A percentile compares a stretch with the other conserved stretches of the same genome.
phyloP scores from a whole-genome alignment of 2,113 vertebrate genomes.

The Mirounga angustirostris region DNA sequence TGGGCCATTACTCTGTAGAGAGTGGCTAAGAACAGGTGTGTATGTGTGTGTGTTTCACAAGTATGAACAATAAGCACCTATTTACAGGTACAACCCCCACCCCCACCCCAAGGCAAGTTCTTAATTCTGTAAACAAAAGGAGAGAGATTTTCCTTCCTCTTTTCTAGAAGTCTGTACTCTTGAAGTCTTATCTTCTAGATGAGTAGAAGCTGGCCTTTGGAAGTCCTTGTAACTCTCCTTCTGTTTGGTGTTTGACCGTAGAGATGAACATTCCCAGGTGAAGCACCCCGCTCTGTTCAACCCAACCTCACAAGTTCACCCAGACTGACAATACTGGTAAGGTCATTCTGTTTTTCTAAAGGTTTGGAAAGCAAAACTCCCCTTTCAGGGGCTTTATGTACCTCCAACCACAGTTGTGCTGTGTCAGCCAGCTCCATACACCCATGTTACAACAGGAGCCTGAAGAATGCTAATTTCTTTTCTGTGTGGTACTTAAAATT shows the following conservation, averaged over 20 bases:
- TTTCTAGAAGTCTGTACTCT: not conserved
- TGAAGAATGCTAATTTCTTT: constrained; percentile 78
- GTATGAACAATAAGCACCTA: constrained; percentile 38
- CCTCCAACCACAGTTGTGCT: not conserved
- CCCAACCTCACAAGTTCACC: not conserved
- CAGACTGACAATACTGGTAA: not conserved
- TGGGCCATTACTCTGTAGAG: constrained; percentile 20
- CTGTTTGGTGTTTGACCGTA: not conserved
- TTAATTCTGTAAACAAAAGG: constrained; percentile 43
- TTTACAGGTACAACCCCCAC: constrained; percentile 43
- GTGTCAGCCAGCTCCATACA: not conserved
- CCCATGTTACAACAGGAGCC: not conserved
- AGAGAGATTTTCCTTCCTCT: not conserved
- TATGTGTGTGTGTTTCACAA: not conserved
- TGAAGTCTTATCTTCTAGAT: not conserved
- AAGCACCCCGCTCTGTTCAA: not conserved
- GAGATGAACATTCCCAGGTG: not conserved
- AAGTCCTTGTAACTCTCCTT: not conserved
- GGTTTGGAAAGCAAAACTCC: constrained; percentile 27
- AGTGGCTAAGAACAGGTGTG: constrained; percentile 47
- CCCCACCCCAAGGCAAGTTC: not conserved
- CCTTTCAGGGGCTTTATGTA: constrained; percentile 41
- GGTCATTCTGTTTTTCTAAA: constrained; percentile 56
- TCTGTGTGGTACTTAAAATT: constrained; percentile 68
- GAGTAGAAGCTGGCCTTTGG: not conserved